Percentiles rank a stretch among this genome's conserved stretches.
Evolutionary conservation across 2,797 vertebrate species (phyloP).

Genomic region (Pachyuromys duprasi): DNA sequence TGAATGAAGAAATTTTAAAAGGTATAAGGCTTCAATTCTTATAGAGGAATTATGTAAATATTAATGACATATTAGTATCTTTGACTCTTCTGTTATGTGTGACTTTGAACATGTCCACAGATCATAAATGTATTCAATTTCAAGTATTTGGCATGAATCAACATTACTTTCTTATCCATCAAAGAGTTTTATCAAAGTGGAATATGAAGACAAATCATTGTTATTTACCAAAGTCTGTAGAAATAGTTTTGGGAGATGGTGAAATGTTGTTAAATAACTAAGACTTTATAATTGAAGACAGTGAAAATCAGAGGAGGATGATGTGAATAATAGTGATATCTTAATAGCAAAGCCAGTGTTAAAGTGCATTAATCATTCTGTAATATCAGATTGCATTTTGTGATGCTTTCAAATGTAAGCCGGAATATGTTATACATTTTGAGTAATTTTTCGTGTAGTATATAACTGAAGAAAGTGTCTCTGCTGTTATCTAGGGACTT

Average conservation of each 20-base stretch:
- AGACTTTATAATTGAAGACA: neutral
- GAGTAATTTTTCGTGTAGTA: neutral
- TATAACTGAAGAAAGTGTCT: neutral
- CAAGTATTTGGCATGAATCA: neutral
- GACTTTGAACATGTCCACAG: neutral
- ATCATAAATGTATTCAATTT: neutral
- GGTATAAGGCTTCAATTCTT: neutral
- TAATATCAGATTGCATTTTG: neutral
- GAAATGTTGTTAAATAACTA: neutral
- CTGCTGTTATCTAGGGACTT: neutral
- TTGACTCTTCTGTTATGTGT: neutral
- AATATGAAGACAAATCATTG: neutral
- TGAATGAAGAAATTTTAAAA: neutral
- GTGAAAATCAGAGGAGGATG: neutral
- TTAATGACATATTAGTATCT: neutral
- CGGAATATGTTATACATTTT: neutral
- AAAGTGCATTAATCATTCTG: neutral
- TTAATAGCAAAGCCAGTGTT: neutral
- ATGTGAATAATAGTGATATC: neutral
- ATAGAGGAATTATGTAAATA: neutral
- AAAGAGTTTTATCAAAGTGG: neutral
- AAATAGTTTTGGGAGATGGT: neutral
- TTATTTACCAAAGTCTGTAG: neutral
- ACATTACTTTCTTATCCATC: neutral
- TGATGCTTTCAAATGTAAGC: neutral